A percentile compares a stretch with the other conserved stretches of the same genome.
phyloP scores from a whole-genome alignment of 2,888 invertebrate species.

The Branchipolynoe longqiensis region DNA sequence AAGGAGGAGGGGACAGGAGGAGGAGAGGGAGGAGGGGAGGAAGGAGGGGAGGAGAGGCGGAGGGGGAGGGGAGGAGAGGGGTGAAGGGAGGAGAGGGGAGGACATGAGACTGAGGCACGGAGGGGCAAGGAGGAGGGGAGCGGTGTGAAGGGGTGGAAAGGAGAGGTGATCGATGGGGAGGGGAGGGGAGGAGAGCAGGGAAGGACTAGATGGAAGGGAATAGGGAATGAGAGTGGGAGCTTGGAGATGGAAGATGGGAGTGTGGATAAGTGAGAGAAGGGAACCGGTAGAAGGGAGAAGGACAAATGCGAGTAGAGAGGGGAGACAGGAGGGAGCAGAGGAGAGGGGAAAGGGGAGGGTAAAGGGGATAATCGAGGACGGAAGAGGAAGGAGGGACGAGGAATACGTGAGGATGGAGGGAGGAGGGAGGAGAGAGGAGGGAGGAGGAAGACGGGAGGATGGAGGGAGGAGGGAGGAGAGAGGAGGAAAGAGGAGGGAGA shows the following conservation, averaged over 20 bases:
- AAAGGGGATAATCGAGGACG: neutral
- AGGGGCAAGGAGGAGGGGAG: neutral
- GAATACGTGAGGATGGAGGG: neutral
- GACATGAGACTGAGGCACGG: neutral
- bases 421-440: neutral
- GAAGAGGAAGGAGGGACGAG: neutral
- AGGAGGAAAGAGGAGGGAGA: neutral
- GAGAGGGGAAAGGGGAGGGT: neutral
- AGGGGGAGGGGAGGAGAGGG: neutral
- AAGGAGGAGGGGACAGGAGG: neutral
- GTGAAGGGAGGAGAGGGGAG: neutral
- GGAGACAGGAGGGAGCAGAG: neutral
- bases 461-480: neutral
- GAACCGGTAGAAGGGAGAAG: neutral
- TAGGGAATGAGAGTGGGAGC: neutral
- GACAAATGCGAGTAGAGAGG: neutral
- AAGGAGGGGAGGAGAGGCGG: neutral
- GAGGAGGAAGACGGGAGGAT: neutral
- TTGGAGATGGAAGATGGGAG: neutral
- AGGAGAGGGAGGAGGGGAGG: neutral
- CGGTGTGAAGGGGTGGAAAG: neutral
- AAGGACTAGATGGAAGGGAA: neutral
- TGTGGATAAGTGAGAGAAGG: neutral
- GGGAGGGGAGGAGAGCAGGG: neutral
- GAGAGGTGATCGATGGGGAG: neutral